These are phyloP conservation scores for Heliconius erato DNA, from an alignment of 2,888 invertebrate genomes.

Conservation along the genomic window DNA sequence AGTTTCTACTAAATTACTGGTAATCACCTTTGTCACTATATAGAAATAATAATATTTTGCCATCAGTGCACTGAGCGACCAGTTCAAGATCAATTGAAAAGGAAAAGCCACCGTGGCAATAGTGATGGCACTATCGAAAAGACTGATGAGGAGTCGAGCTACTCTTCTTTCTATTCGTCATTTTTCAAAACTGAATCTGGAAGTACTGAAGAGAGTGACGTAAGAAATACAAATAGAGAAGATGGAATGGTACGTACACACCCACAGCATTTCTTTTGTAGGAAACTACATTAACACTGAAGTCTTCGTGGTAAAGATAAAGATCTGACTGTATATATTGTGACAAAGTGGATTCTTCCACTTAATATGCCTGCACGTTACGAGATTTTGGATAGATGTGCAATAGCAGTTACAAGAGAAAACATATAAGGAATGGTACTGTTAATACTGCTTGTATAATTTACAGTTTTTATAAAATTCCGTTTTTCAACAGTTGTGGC, in stretches of 20 bases:
- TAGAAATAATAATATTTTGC: conserved; percentile 38
- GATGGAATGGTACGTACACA: conserved; percentile 50
- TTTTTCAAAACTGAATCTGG: conserved; percentile 88
- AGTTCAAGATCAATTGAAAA: conserved; percentile 42
- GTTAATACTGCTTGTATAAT: background rate
- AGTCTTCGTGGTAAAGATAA: too few species aligned
- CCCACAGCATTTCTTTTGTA: background rate
- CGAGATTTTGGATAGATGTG: background rate
- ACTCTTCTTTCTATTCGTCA: conserved; percentile 89
- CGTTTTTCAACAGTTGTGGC: conserved; percentile 23
- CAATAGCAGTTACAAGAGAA: too few species aligned
- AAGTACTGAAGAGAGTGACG: conserved; percentile 71
- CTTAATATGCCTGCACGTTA: background rate
- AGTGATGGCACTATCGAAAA: conserved; percentile 64
- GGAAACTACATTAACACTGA: background rate
- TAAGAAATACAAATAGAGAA: conserved; percentile 56
- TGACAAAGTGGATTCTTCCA: background rate
- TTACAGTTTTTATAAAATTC: background rate
- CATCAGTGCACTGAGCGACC: conserved; percentile 59
- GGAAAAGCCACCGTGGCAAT: conserved; percentile 49
- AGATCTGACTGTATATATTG: background rate
- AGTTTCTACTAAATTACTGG: background rate
- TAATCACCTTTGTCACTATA: background rate
- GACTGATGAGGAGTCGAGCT: conserved; percentile 85
- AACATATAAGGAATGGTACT: too few species aligned